These are phyloP conservation scores for Endotricha flammealis DNA, from an alignment of 2,888 invertebrate genomes.

Conservation along the genomic window DNA sequence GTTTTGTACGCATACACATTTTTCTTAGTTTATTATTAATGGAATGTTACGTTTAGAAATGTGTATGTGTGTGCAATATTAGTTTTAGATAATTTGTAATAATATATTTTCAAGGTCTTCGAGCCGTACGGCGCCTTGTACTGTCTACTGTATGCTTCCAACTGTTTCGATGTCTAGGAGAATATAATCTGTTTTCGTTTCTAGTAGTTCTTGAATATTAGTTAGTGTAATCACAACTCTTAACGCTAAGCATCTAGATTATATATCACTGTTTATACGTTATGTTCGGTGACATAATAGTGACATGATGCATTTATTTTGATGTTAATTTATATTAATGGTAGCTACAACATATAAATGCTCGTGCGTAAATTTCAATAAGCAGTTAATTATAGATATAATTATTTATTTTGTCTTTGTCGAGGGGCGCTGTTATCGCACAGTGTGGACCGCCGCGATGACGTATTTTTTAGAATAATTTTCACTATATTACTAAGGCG, in stretches of 20 bases:
- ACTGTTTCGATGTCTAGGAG: slow-evolving; percentile 54
- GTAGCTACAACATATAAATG: slow-evolving; percentile 74
- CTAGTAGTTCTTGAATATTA: slow-evolving; percentile 54
- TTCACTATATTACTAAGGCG: slow-evolving; percentile 40
- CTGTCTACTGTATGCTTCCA: slow-evolving; percentile 52
- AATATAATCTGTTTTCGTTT: slow-evolving; percentile 48
- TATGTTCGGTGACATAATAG: slow-evolving; percentile 73
- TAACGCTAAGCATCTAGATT: slow-evolving; percentile 64
- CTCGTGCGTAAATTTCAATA: slow-evolving; percentile 66
- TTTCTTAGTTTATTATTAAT: slow-evolving; percentile 47
- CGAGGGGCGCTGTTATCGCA: slow-evolving; percentile 31
- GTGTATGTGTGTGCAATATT: slow-evolving; percentile 80
- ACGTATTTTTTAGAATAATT: slow-evolving; percentile 60
- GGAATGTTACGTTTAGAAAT: slow-evolving; percentile 61
- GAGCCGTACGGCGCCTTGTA: slow-evolving; percentile 26
- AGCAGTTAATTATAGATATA: slow-evolving; percentile 62
- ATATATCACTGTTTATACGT: slow-evolving; percentile 59
- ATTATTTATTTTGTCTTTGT: slow-evolving; percentile 62
- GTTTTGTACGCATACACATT: slow-evolving; percentile 76
- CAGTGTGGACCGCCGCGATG: slow-evolving; percentile 47
- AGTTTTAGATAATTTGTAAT: slow-evolving; percentile 65
- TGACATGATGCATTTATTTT: slow-evolving; percentile 78
- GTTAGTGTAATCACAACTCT: slow-evolving; percentile 72
- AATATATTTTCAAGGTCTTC: slow-evolving; percentile 56
- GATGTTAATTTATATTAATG: slow-evolving; percentile 75